Base-by-base conservation (phyloP, 2,888 invertebrate species). In the Autographa gamma region DNA sequence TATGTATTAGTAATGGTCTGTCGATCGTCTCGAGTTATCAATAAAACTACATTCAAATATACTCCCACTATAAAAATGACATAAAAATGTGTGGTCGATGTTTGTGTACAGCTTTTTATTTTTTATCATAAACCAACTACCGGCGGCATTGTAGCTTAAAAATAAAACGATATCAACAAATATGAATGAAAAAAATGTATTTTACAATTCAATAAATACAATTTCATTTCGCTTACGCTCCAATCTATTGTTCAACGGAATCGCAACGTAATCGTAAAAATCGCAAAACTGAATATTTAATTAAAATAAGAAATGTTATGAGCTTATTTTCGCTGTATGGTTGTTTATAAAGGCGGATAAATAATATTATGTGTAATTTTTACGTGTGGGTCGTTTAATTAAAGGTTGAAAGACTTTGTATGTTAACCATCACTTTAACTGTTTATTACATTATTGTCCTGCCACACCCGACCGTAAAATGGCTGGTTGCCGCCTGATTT, bases 321-420 rank as follows among this genome's bases (percentile, higher is more conserved):
- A 60, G 56, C 66, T 76, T 52, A 41, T n/a, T 62, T 81, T 73
- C 54, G 66, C 65, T 69, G 32, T 70, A 60, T 48, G 13, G 8
- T 60, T 41, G 70, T 68, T 77, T 79, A 79, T 77, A 74, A 71
- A 52, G 78, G 63, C 71, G 69, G 74, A 74, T 63, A 63, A 67
- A 64, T 78, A 67, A 68, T 60, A 63, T 31, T 16, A 62, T 31
- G 16, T 54, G 59, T 56, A 60, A 34, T 19, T 71, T 58, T 52
- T 18, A 66, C 13, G 18, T 38, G 60, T 70, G 48, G 8, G 19
- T 52, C 6, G 11, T 25, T 41, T 66, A 66, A 69, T 58, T 48
- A 79, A 65, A 43, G 65, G 60, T 58, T 69, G 63, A 11, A n/a
- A 48, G n/a, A 25, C 25, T 4, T 25, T 1, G 19, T 56, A 19